A percentile compares a stretch with the other conserved stretches of the same genome.
These are phyloP conservation scores for Leucoraja erinaceus DNA, from an alignment of 2,113 vertebrate species.

Conservation along the genomic window DNA sequence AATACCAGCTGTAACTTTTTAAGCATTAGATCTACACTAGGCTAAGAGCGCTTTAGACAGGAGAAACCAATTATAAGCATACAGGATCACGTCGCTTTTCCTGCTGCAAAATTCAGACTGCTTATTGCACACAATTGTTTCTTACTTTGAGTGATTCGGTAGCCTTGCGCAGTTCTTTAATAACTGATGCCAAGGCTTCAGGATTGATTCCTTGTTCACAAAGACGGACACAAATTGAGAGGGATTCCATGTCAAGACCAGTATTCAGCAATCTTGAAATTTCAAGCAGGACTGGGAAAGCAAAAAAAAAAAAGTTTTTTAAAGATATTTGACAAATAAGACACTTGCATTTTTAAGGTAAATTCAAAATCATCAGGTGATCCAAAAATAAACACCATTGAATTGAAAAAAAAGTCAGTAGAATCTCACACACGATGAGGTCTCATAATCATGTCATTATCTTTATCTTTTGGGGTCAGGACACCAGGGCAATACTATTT, in stretches of 20 bases:
- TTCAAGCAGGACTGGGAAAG: conserved; percentile 77
- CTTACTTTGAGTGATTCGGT: conserved; percentile 85
- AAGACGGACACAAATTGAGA: conserved; percentile 91
- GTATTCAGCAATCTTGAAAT: conserved; percentile 94
- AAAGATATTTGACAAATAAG: not conserved
- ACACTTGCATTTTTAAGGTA: not conserved
- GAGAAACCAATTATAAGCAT: not conserved
- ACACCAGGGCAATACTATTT: not conserved
- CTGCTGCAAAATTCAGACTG: not conserved
- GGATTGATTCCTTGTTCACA: conserved; percentile 98
- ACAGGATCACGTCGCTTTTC: not conserved
- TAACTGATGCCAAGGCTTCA: conserved; percentile 87
- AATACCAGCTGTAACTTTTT: too few species aligned
- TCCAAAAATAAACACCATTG: not conserved
- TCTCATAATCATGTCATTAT: not conserved
- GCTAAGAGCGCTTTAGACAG: not conserved
- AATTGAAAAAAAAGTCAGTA: not conserved
- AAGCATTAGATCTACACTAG: not conserved
- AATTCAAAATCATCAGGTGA: not conserved
- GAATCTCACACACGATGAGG: not conserved
- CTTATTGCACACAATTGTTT: conserved; percentile 40
- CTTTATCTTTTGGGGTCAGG: not conserved
- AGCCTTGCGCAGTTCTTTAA: conserved; percentile 89
- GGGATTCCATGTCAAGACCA: conserved; percentile 90
- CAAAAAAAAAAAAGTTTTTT: conserved; percentile 27